Conservation (phyloP, 2,888 invertebrate species). For the Liposcelis brunnea region DNA sequence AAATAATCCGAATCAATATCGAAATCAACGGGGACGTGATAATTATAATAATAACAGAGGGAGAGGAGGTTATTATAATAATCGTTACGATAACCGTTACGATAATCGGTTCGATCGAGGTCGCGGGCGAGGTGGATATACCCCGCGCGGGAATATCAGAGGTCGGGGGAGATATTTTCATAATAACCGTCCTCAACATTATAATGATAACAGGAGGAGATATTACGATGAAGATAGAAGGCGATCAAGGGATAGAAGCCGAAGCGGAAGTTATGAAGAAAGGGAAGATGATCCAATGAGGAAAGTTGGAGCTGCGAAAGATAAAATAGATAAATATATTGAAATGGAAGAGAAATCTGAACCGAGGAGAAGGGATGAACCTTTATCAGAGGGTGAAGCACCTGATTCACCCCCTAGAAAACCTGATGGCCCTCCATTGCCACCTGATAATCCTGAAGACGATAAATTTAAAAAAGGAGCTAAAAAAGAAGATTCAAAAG, state of each 20-base stretch:
- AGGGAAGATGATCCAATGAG: constrained; percentile 31
- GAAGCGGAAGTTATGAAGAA: constrained; percentile 30
- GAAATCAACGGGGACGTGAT: constrained; percentile 36
- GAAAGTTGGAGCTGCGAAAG: constrained; percentile 34
- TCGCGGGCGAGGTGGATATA: constrained; percentile 23
- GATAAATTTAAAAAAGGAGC: too few relatives aligned
- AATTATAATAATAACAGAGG: constrained; percentile 24
- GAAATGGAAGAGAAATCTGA: constrained; percentile 22
- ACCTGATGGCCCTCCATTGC: too few relatives aligned
- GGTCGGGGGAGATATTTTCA: constrained; percentile 23
- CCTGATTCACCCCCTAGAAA: constrained; percentile 2
- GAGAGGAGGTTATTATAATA: constrained; percentile 25
- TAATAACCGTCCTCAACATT: constrained; percentile 22
- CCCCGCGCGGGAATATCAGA: constrained; percentile 21
- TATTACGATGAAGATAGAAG: constrained; percentile 23
- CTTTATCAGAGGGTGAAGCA: constrained; percentile 38
- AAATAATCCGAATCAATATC: constrained; percentile 36
- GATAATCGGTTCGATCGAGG: constrained; percentile 19
- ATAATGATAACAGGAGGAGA: constrained; percentile 24
- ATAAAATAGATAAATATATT: constrained; percentile 38
- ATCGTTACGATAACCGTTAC: constrained; percentile 16
- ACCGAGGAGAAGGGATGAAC: constrained; percentile 31
- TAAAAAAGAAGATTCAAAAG: too few relatives aligned
- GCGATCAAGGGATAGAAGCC: constrained; percentile 25
- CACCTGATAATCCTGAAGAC: too few relatives aligned